A percentile compares a stretch with the other conserved stretches of the same genome.
Conservation (phyloP, 1,140 invertebrate genomes). For the Globodera ellingtonae region DNA sequence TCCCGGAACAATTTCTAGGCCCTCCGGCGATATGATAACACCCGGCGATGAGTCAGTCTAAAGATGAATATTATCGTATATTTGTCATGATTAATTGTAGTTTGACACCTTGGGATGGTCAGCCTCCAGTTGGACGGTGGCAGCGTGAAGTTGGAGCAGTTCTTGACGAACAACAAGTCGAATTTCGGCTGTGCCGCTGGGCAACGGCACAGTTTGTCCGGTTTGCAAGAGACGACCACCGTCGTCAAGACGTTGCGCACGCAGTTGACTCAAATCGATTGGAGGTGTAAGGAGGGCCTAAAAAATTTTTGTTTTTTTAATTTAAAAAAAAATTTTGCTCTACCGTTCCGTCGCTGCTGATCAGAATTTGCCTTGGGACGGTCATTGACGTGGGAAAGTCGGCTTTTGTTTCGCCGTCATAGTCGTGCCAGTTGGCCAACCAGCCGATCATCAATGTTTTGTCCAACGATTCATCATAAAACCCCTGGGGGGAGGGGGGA, state of each 20-base stretch:
- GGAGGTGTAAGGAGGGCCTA: conserved; percentile 20
- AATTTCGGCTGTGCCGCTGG: conserved; percentile 35
- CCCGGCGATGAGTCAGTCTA: conserved; percentile 1
- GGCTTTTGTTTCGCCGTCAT: conserved; percentile 11
- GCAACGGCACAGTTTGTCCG: conserved; percentile 18
- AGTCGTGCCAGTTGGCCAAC: conserved; percentile 31
- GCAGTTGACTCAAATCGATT: conserved; percentile 15
- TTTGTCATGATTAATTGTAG: neutral
- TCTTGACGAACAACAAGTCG: conserved; percentile 5
- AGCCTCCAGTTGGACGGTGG: conserved; percentile 1
- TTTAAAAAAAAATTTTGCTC: neutral
- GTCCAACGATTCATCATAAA: conserved; percentile 16
- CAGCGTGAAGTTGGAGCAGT: neutral
- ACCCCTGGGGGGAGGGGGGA: neutral
- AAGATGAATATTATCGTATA: neutral
- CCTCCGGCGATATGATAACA: conserved; percentile 18
- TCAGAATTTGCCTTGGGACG: conserved; percentile 19
- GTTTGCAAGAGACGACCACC: neutral
- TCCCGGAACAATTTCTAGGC: conserved; percentile 30
- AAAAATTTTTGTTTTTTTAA: neutral
- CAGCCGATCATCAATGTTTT: conserved; percentile 25
- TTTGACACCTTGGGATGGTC: neutral
- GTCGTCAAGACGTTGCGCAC: conserved; percentile 6
- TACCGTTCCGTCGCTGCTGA: conserved; percentile 21
- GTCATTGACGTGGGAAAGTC: conserved; percentile 30